A percentile compares a stretch with the other conserved stretches of the same genome.
Conservation (phyloP, 2,797 vertebrate species). For the Anomalospiza imberbis region DNA sequence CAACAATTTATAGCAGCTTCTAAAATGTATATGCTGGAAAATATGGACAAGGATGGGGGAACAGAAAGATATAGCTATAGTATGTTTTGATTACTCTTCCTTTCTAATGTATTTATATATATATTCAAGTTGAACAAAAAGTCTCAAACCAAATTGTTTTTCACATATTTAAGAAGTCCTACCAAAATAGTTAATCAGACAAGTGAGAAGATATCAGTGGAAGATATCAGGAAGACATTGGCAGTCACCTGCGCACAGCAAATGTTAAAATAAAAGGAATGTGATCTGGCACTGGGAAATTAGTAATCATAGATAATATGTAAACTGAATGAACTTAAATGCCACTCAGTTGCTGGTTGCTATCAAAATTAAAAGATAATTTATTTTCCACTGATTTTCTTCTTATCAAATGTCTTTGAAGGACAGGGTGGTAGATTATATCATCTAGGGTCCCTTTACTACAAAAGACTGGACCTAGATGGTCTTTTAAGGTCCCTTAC, state of each 20-base stretch:
- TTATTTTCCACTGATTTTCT: neutral
- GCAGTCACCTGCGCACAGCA: neutral
- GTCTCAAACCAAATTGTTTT: neutral
- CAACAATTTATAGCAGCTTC: constrained; percentile 12
- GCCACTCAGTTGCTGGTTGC: neutral
- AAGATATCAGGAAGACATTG: neutral
- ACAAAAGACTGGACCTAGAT: neutral
- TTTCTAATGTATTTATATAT: neutral
- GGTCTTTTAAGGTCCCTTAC: neutral
- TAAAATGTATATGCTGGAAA: neutral
- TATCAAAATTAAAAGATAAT: neutral
- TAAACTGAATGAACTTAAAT: neutral
- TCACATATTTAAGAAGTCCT: neutral
- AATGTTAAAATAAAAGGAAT: neutral
- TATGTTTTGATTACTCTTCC: neutral
- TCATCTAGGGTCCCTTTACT: neutral
- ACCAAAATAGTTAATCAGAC: neutral
- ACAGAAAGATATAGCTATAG: neutral
- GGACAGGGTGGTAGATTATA: neutral
- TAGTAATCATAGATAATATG: neutral
- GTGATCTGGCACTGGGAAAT: neutral
- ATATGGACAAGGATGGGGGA: neutral
- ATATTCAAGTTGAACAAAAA: neutral
- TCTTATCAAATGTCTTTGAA: neutral
- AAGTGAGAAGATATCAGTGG: neutral